Evolutionary conservation across 2,113 vertebrate genomes (phyloP), one percentile per base, ranked within the genome.

Genomic region (Ameiurus melas): DNA sequence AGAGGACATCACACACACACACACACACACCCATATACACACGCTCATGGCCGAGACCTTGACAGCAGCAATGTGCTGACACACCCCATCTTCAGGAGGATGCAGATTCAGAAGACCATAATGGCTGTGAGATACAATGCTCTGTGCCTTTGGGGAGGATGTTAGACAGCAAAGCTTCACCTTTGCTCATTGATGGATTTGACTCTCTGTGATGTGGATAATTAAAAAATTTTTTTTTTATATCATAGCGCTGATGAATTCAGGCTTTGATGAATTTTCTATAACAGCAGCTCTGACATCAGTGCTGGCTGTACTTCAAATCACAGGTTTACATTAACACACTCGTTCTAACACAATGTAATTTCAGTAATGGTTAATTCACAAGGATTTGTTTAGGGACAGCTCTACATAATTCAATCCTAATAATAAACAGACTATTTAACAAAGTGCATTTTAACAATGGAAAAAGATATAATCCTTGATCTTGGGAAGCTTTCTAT

Each of bases 1-100:
- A 94, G 93, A 96, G 95, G 95, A 95, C 95, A 95, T 85, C n/a
- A 88, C 79, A 87, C 80, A 89, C 77, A 88, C 79, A 87, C 80
- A 89, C 77, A 64, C 73, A 22, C 71, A 85, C 33, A 71, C 78
- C 19, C 51, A 71, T 19, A 30, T 57, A 75, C 86, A 73, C 55
- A 88, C 17, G 84, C 70, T 90, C 88, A 91, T 47, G 79, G 90
- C 90, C 89, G 80, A 80, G 80, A 88, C 73, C 60, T 85, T 88
- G 87, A 85, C 87, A 88, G 58, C 83, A 85, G 30, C 8, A 27
- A 80, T 43, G 73, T 85, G 60, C 87, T 85, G 87, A 88, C 87
- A 88, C 87, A 77, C 20, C n/a, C 87, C 81, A 85, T 88, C 83
- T 86, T 83, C 68, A 89, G 70, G 25, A 77, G 85, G 55, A 82